Conservation (phyloP, 2,797 vertebrate genomes). For the Petrocephalus sullivani region DNA sequence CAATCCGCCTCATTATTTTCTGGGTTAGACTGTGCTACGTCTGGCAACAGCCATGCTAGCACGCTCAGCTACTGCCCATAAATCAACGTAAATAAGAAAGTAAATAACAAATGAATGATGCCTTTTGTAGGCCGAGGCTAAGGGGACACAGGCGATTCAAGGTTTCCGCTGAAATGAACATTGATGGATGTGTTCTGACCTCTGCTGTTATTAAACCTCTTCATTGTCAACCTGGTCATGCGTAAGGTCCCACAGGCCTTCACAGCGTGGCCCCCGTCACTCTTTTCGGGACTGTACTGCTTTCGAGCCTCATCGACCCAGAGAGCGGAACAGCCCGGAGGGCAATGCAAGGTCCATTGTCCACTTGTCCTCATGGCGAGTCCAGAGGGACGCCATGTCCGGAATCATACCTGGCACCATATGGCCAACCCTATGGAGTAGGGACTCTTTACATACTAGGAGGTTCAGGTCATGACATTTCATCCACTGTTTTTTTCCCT, state of each 20-base stretch:
- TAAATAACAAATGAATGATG: conserved; percentile 7
- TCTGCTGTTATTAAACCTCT: not conserved
- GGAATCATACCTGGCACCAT: not conserved
- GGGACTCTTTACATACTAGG: conserved; percentile 12
- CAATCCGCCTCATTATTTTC: not conserved
- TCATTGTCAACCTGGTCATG: conserved; percentile 4
- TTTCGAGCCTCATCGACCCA: not conserved
- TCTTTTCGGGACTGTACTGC: not conserved
- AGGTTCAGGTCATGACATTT: conserved; percentile 30
- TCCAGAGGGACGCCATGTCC: not conserved
- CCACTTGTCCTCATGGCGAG: not conserved
- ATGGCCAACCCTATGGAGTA: conserved; percentile 25
- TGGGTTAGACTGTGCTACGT: not conserved
- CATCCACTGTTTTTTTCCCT: conserved; percentile 31
- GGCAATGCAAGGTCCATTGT: not conserved
- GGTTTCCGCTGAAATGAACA: not conserved
- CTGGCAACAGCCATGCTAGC: not conserved
- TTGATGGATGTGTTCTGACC: not conserved
- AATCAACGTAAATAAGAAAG: conserved; percentile 8
- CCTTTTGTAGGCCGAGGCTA: not conserved
- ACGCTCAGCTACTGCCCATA: not conserved
- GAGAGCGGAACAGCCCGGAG: not conserved
- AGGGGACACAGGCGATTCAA: not conserved
- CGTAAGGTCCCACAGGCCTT: not conserved
- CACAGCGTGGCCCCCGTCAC: not conserved